Evolutionary conservation across 2,888 invertebrate genomes (phyloP), one percentile per base, ranked within the genome.

Genomic region (Oligia fasciuncula): DNA sequence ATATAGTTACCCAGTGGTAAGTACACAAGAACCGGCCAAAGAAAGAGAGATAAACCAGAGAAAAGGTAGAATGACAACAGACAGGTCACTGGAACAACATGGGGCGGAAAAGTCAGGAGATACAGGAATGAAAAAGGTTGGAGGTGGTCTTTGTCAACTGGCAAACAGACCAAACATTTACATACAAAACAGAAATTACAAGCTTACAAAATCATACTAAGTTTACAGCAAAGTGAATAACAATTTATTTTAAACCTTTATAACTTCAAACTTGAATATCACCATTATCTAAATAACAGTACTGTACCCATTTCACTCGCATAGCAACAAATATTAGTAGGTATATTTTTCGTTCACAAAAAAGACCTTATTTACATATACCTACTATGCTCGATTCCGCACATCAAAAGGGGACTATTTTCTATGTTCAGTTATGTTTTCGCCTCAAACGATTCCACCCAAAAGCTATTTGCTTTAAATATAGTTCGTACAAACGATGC

Each of bases 401-500:
- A 87, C 80, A 85, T 87, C 89, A 89, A 89, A 87, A 79, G 85
- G 66, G 66, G 62, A 73, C 67, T 70, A 76, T 85, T 88, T 76
- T 75, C 76, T 76, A 73, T 82, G 85, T 82, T 74, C 72, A 49
- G 87, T 76, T 82, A 84, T 82, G 78, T 79, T 79, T 87, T 77
- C 67, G 72, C 63, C 73, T 84, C 85, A 87, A 87, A 89, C 80
- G 77, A 40, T 66, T 68, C 63, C 13, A 73, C 67, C 85, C 83
- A n/a, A 89, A 85, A 85, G 85, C 87, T 85, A 89, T 87, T 87
- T 89, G 85, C 85, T 89, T 89, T 87, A 87, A 89, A 87, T 89
- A 79, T 85, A 87, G 77, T 87, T 87, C 77, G 65, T 57, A 79
- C 78, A 86, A 88, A 81, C 86, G 84, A 79, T 69, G 79, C 77